Percentiles rank a stretch among this genome's conserved stretches.
Evolutionary conservation across 2,888 invertebrate genomes (phyloP).

Genomic region (Neoaliturus tenellus): DNA sequence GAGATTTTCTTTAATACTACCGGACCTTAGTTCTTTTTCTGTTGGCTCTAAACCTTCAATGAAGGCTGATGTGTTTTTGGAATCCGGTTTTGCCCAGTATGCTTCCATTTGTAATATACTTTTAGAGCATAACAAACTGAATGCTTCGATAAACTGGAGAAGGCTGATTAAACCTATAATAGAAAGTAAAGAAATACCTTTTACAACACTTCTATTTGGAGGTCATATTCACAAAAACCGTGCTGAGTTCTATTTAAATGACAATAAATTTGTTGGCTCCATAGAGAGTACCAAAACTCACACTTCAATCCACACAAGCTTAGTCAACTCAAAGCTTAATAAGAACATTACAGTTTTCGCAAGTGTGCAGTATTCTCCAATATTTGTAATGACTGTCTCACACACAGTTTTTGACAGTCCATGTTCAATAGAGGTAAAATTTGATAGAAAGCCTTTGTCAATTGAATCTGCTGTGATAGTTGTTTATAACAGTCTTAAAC

Average conservation of each 20-base stretch:
- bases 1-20: neutral
- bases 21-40: neutral
- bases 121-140: neutral
- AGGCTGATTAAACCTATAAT: neutral
- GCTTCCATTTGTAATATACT: neutral
- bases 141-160: constrained; percentile 28
- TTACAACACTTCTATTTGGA: constrained; percentile 6
- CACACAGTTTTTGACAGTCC: constrained; percentile 28
- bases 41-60: neutral
- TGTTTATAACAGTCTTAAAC: constrained; percentile 9
- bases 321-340: neutral
- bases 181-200: neutral
- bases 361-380: neutral
- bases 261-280: constrained; percentile 4
- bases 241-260: constrained; percentile 29
- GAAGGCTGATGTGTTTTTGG: neutral
- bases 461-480: constrained; percentile 19
- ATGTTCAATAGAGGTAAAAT: constrained; percentile 4
- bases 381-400: neutral
- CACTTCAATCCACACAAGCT: neutral
- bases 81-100: neutral
- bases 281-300: neutral
- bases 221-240: neutral
- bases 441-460: neutral
- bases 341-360: neutral